phyloP scores from a whole-genome alignment of 2,113 vertebrate genomes.

The Peromyscus californicus region DNA sequence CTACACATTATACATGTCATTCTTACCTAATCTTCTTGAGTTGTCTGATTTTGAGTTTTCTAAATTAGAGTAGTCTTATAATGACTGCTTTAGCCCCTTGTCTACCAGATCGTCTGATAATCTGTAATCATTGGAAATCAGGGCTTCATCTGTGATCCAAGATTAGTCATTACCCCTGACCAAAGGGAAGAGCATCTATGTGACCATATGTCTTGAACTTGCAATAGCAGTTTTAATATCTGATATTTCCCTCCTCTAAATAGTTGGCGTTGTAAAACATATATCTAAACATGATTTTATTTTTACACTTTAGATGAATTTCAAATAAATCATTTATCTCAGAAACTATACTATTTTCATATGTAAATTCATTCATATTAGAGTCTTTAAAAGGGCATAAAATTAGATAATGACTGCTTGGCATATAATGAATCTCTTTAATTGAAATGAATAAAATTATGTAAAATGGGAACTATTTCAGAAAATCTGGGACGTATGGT shows the following conservation, averaged over 20 bases:
- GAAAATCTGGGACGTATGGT: constrained; percentile 53
- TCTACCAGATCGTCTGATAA: neutral
- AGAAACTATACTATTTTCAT: constrained; percentile 59
- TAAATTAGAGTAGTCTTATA: neutral
- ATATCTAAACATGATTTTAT: neutral
- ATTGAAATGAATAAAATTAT: constrained; percentile 67
- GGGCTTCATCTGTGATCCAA: neutral
- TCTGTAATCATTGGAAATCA: neutral
- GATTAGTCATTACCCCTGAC: too few relatives aligned
- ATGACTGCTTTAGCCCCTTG: neutral
- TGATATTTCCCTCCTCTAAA: neutral
- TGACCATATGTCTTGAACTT: neutral
- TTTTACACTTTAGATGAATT: neutral
- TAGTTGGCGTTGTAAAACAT: neutral
- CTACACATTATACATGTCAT: neutral
- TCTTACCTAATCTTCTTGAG: neutral
- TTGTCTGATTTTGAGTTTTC: neutral
- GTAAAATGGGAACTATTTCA: constrained; percentile 54
- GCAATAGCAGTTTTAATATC: constrained; percentile 10
- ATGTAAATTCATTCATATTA: constrained; percentile 45
- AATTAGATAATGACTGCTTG: constrained; percentile 58
- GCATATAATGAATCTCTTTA: constrained; percentile 65
- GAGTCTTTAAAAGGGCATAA: constrained; percentile 63
- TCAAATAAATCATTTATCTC: constrained; percentile 44
- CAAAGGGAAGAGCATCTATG: neutral